Conservation (phyloP, 2,797 vertebrate genomes). For the Schizopygopsis pylzovi region DNA sequence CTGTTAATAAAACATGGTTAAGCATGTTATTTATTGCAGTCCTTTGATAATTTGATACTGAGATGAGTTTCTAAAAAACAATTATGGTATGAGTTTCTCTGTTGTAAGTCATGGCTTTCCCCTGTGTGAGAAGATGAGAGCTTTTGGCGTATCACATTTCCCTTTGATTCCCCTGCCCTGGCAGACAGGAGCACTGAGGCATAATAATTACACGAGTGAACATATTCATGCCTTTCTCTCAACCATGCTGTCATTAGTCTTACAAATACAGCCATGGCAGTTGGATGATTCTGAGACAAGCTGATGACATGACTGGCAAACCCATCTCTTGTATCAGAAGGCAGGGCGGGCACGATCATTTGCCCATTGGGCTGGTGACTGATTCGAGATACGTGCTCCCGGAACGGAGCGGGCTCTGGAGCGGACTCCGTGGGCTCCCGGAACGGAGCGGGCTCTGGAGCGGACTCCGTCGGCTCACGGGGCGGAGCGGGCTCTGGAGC, state of each 20-base stretch:
- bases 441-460: too few species aligned
- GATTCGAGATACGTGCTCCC: too few species aligned
- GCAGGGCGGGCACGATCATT: not conserved
- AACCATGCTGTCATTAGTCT: slow-evolving; percentile 42
- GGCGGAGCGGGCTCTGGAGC: too few species aligned
- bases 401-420: too few species aligned
- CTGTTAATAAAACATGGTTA: slow-evolving; percentile 2
- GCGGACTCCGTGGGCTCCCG: too few species aligned
- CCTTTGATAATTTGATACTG: slow-evolving; percentile 33
- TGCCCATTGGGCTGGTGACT: too few species aligned
- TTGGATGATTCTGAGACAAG: slow-evolving; percentile 43
- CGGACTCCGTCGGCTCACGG: too few species aligned
- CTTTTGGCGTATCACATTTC: slow-evolving; percentile 53
- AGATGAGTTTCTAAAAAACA: slow-evolving; percentile 27
- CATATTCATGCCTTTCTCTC: slow-evolving; percentile 50
- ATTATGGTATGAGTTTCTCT: slow-evolving; percentile 41
- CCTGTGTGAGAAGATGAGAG: slow-evolving; percentile 53
- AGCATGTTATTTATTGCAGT: not conserved
- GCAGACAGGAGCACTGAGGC: slow-evolving; percentile 40
- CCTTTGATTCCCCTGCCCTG: slow-evolving; percentile 50
- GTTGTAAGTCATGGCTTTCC: slow-evolving; percentile 49
- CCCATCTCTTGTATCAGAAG: slow-evolving; percentile 30
- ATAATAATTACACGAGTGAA: slow-evolving; percentile 45
- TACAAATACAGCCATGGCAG: slow-evolving; percentile 57
- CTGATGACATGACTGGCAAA: slow-evolving; percentile 48